These are phyloP conservation scores for Sinocyclocheilus maitianheensis DNA, from an alignment of 2,113 vertebrate species.

Conservation along the genomic window DNA sequence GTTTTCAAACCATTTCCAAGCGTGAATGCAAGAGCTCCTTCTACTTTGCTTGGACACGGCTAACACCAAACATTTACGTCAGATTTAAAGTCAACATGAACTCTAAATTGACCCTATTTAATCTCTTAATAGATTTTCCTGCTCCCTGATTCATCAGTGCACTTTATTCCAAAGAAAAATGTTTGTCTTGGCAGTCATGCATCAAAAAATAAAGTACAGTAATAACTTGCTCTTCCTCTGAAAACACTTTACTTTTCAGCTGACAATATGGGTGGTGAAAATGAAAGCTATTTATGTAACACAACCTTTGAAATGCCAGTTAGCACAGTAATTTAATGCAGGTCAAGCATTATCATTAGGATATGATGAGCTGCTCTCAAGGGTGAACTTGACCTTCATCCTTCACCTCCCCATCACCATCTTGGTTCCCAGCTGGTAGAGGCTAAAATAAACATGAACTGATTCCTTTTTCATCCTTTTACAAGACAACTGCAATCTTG, in stretches of 20 bases:
- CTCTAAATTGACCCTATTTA: background rate
- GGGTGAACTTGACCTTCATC: background rate
- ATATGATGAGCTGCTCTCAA: slow-evolving; percentile 1
- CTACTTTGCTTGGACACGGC: background rate
- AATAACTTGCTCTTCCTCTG: background rate
- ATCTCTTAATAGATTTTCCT: background rate
- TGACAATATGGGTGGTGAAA: background rate
- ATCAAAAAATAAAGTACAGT: background rate
- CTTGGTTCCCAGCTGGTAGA: background rate
- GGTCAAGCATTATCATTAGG: background rate
- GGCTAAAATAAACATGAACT: background rate
- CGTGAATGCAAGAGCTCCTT: background rate
- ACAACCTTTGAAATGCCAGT: background rate
- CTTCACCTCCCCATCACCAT: background rate
- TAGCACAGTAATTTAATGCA: background rate
- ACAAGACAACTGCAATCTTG: background rate
- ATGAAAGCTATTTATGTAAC: background rate
- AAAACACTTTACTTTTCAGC: background rate
- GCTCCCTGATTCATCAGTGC: background rate
- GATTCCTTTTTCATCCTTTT: background rate
- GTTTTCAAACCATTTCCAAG: background rate
- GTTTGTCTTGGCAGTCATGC: background rate
- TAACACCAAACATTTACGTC: background rate
- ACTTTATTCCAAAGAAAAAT: background rate
- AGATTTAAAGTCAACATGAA: background rate